Evolutionary conservation across 2,113 vertebrate genomes (phyloP), one percentile per base, ranked within the genome.

Genomic region (Ailurus styani): DNA sequence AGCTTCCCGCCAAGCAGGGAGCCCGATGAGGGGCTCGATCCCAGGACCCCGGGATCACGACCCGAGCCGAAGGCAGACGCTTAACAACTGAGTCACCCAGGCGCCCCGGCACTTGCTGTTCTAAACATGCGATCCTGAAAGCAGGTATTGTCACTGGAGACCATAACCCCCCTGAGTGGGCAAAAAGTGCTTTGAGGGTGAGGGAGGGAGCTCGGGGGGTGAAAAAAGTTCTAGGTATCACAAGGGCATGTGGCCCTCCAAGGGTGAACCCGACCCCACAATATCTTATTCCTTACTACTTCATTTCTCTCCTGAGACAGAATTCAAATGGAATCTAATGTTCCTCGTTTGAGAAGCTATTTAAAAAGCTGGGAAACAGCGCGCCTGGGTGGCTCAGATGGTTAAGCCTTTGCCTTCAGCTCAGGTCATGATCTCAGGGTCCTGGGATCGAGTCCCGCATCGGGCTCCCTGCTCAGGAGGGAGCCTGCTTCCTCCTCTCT

Each of bases 121-220:
- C 57, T 18, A 79, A 86, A 68, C 29, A 18, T 3, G 27, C 15
- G 50, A 42, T 60, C 50, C 31, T 42, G 12, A 42, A n/a, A 90
- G 47, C 70, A 42, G 25, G 50, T 45, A 2, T 60, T 18, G 54
- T 84, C 57, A 29, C 18, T 13, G 20, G 50, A 11, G 54, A 62
- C 29, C 10, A 2, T 12, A n/a, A 9, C 4, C 47, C 45, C 52
- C 50, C 31, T 9, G 34, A 70, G 5, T 18, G 85, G 50, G 31
- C 57, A 75, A 55, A 93, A 90, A 66, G 8, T n/a, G 9, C 2
- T 18, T 52, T 45, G 72, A 45, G 72, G 40, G 37, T 54, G 62
- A 54, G 40, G 6, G 52, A 25, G 10, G 6, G 3, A 6, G 0
- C 15, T 8, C 2, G 4, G 47, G 3, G 18, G 11, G 31, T 45